Evolutionary conservation across 2,888 invertebrate species (phyloP), one percentile per base, ranked within the genome.

Genomic region (Protophormia terraenovae): DNA sequence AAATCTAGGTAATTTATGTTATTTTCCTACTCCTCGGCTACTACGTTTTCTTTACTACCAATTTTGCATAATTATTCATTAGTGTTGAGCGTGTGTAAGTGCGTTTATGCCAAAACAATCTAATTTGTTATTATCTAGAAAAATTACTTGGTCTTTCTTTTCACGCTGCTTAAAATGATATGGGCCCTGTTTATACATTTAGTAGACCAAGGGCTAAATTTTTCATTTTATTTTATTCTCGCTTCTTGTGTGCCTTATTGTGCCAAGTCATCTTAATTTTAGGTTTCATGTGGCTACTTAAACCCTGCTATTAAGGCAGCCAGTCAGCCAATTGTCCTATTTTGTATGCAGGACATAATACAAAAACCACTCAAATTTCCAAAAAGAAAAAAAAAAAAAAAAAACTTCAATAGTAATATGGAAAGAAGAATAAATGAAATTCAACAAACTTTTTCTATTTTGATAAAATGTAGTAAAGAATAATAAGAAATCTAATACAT

Each of bases 301-400:
- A 73, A 14, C 19, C 32, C 38, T 53, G 16, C 58, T 50, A 24
- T 41, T n/a, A 50, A 22, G 6, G 14, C 45, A 19, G 24, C 35
- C 47, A 62, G 27, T 38, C 32, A 55, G 19, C 19, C 35, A 24
- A 10, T 38, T 7, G 32, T 35, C 47, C 73, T 79, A 38, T 75
- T 83, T 83, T 22, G 3, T 64, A 83, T 79, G 73, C 79, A 69
- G 45, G 60, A 79, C 67, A 79, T 75, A 41, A 6, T 12, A 41
- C 24, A 66, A 60, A n/a, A 67, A 29, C 53, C 32, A 78, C 83
- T 77, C 10, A 38, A 66, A 41, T 67, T 69, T 83, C 10, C n/a
- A 53, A 73, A 55, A 82, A n/a, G n/a, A n/a, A n/a, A n/a, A n/a
- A n/a, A n/a, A n/a, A n/a, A n/a, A n/a, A n/a, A n/a, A n/a, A n/a